A percentile compares a stretch with the other conserved stretches of the same genome.
phyloP scores from a whole-genome alignment of 2,113 vertebrate genomes.

The Mesitornis unicolor region DNA sequence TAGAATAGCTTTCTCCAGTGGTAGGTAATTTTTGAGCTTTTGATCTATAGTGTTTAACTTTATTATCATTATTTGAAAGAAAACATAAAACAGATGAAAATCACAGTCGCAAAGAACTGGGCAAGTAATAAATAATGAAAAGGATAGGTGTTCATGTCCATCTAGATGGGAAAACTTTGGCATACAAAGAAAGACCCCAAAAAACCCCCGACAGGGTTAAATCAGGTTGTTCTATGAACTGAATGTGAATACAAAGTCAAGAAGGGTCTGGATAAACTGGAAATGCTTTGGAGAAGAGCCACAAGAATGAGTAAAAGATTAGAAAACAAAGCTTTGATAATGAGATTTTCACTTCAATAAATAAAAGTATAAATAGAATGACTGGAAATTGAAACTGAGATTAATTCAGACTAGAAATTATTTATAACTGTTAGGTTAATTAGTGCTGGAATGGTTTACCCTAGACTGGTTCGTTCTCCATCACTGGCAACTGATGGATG shows the following conservation, averaged over 20 bases:
- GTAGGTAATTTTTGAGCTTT: background rate
- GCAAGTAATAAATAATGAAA: background rate
- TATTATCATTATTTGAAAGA: background rate
- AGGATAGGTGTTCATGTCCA: background rate
- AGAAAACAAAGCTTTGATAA: constrained; percentile 15
- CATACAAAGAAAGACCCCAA: background rate
- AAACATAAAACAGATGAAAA: background rate
- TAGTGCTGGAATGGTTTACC: background rate
- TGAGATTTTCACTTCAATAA: background rate
- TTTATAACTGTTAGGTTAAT: background rate
- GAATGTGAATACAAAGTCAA: background rate
- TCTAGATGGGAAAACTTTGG: background rate
- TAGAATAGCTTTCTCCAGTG: background rate
- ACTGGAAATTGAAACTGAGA: background rate
- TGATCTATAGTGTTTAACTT: background rate
- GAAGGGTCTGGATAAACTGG: background rate
- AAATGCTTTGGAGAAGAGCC: background rate
- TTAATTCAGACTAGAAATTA: background rate
- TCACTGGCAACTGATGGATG: background rate
- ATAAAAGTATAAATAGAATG: background rate
- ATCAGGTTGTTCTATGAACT: background rate
- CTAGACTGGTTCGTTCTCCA: background rate
- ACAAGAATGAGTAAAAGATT: background rate
- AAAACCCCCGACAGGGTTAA: background rate
- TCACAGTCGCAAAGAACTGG: background rate